Evolutionary conservation across 2,888 invertebrate genomes (phyloP).

Genomic region (Cryptocephalus moraei): DNA sequence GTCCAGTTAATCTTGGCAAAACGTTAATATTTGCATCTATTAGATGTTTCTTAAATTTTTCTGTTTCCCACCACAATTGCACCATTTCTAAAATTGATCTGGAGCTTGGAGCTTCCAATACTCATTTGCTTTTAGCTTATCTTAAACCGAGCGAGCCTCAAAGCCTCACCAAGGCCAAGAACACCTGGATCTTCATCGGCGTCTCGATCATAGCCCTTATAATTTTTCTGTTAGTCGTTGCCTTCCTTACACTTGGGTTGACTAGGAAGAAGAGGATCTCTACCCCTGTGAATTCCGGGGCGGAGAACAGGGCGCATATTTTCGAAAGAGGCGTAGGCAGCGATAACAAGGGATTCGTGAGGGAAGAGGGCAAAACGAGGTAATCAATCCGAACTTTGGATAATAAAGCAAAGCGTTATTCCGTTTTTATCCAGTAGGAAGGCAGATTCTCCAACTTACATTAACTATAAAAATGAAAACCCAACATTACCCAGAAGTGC

Average conservation of each 20-base stretch:
- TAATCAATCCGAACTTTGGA: too few species aligned
- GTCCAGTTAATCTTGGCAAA: too few species aligned
- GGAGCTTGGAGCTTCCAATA: neutral
- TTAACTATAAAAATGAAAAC: slow-evolving; percentile 27
- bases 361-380: slow-evolving; percentile 39
- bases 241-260: slow-evolving; percentile 41
- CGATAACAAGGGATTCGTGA: slow-evolving; percentile 31
- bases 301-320: slow-evolving; percentile 29
- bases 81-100: too few species aligned
- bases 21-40: too few species aligned
- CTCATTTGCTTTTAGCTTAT: slow-evolving; percentile 46
- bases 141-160: slow-evolving; percentile 54
- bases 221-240: slow-evolving; percentile 46
- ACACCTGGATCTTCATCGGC: slow-evolving; percentile 55
- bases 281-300: slow-evolving; percentile 18
- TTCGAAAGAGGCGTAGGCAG: slow-evolving; percentile 29
- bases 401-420: too few species aligned
- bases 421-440: neutral
- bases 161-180: slow-evolving; percentile 43
- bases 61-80: too few species aligned
- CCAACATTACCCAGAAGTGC: slow-evolving; percentile 12
- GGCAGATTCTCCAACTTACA: slow-evolving; percentile 33
- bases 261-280: slow-evolving; percentile 39
- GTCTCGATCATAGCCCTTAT: slow-evolving; percentile 51
- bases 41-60: too few species aligned